Percentiles rank a stretch among this genome's conserved stretches.
Evolutionary conservation across 1,140 invertebrate species (phyloP).

Genomic region (Melitaea cinxia): DNA sequence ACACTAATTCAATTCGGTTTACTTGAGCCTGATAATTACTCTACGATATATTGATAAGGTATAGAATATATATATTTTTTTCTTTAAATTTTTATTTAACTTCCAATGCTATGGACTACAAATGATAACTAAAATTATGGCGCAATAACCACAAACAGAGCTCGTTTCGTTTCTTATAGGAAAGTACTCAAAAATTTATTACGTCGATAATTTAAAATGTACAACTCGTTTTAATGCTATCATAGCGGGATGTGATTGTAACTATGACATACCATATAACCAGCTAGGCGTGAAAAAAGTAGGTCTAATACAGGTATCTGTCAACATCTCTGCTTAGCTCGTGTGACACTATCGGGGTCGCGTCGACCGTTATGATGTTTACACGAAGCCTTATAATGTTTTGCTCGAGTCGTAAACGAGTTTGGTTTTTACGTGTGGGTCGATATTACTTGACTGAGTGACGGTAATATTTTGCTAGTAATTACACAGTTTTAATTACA

Average conservation of each 20-base stretch:
- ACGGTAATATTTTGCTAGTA: not conserved
- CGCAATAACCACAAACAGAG: too few relatives aligned
- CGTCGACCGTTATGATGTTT: slow-evolving; percentile 52
- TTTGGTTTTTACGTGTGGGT: slow-evolving; percentile 32
- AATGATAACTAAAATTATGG: too few relatives aligned
- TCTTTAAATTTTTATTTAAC: too few relatives aligned
- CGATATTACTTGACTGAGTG: not conserved
- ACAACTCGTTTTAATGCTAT: slow-evolving; percentile 19
- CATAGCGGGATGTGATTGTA: slow-evolving; percentile 32
- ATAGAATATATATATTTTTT: too few relatives aligned
- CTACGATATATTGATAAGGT: too few relatives aligned
- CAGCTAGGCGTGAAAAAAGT: slow-evolving; percentile 34
- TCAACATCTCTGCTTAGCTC: slow-evolving; percentile 30
- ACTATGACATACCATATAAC: slow-evolving; percentile 29
- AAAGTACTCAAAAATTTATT: not conserved
- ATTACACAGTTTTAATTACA: too few relatives aligned
- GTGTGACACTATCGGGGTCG: slow-evolving; percentile 48
- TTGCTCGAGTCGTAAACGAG: slow-evolving; percentile 30
- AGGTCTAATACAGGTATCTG: slow-evolving; percentile 36
- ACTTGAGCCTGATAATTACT: too few relatives aligned
- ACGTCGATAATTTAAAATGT: slow-evolving; percentile 13
- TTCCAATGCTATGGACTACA: too few relatives aligned
- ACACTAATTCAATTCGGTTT: too few relatives aligned
- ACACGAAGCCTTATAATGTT: slow-evolving; percentile 29
- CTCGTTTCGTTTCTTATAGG: too few relatives aligned